Percentiles rank a stretch among this genome's conserved stretches.
Conservation (phyloP, 2,797 vertebrate genomes). For the Catamblyrhynchus diadema region DNA sequence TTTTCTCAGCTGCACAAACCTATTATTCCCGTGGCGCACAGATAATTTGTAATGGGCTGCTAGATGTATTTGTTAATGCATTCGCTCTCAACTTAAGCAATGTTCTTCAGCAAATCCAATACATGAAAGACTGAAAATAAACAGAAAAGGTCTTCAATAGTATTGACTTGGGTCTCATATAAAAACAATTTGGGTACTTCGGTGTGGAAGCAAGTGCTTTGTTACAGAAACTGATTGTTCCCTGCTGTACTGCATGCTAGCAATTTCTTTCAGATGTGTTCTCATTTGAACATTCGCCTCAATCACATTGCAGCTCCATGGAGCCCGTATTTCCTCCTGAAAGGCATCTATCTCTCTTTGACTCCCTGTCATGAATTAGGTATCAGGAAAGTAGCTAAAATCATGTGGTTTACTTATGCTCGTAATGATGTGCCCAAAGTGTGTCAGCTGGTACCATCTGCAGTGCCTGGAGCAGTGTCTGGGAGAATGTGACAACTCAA, state of each 20-base stretch:
- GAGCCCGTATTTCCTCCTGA: background rate
- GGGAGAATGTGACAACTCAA: conserved; percentile 75
- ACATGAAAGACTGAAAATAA: conserved; percentile 20
- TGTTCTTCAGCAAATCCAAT: conserved; percentile 22
- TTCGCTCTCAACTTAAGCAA: conserved; percentile 21
- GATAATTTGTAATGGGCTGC: conserved; percentile 22
- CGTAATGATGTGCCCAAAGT: conserved; percentile 54
- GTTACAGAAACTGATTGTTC: conserved; percentile 2
- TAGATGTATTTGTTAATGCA: conserved; percentile 40
- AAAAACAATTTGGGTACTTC: conserved; percentile 8
- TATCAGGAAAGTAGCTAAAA: conserved; percentile 41
- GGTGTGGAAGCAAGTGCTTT: conserved; percentile 10
- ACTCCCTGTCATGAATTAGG: background rate
- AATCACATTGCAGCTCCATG: background rate
- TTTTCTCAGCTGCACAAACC: conserved; percentile 45
- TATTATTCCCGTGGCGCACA: background rate
- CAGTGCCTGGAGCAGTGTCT: conserved; percentile 72
- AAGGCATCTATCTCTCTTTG: background rate
- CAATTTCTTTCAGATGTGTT: conserved; percentile 41
- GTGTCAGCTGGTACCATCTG: conserved; percentile 76
- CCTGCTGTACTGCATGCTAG: background rate
- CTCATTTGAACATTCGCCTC: background rate
- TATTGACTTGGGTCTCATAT: background rate
- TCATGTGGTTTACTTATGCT: conserved; percentile 72
- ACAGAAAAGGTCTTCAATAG: background rate